Evolutionary conservation across 1,140 invertebrate genomes (phyloP), one percentile per base, ranked within the genome.

Genomic region (Cephus cinctus): DNA sequence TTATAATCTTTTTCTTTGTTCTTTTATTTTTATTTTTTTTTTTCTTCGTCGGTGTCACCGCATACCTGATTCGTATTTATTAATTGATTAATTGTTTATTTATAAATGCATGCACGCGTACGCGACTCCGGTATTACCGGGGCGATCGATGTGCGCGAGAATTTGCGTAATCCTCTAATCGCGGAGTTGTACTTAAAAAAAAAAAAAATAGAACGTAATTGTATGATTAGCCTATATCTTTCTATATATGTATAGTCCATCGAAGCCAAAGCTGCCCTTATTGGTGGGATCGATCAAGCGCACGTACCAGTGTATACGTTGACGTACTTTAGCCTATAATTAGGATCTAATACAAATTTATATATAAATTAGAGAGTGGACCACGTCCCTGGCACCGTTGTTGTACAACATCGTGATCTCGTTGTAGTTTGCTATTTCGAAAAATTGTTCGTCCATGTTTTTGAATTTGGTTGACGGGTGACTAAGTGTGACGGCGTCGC

Each of bases 241-340:
- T n/a, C 43, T 54, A 44, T 47, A 69, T 54, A 54, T 64, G 58
- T 71, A 69, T 74, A 72, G 69, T 74, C 71, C 61, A 55, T 67
- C 61, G 64, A 74, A 74, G 59, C 71, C 71, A 74, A 74, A 74
- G 71, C 63, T 56, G 65, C 63, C 49, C 23, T 11, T 44, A 32
- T 47, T 43, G n/a, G 34, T 38, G 31, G 30, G 14, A 49, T 6
- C 6, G n/a, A 27, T 8, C 25, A n/a, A 27, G 25, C 25, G 25
- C 25, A n/a, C 25, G 6, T 8, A 27, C 6, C 25, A 6, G n/a
- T n/a, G 25, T 27, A 27, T 27, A 27, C 25, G 25, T n/a, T n/a
- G n/a, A 27, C 25, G 25, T 27, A n/a, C 25, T 27, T 6, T 27
- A 8, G n/a, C 25, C 6, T 27, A n/a, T 27, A 27, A 27, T 27